phyloP scores from a whole-genome alignment of 2,888 invertebrate genomes.

The Arrhopalites spinosus region DNA sequence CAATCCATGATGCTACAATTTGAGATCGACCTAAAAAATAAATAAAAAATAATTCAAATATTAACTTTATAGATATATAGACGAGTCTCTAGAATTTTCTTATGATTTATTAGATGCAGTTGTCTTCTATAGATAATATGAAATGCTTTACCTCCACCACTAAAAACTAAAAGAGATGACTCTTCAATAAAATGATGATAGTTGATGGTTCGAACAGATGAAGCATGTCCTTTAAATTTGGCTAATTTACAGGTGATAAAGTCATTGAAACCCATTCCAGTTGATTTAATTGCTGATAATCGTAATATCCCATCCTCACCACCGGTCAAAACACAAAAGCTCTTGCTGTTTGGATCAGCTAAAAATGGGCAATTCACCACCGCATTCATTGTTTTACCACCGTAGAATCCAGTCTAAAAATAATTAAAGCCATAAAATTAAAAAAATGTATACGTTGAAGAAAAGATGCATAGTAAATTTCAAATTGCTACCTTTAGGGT shows the following conservation, averaged over 20 bases:
- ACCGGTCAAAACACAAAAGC: slow-evolving; percentile 11
- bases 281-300: not conserved
- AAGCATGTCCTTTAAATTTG: slow-evolving; percentile 14
- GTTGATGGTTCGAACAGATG: slow-evolving; percentile 14
- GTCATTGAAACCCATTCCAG: not conserved
- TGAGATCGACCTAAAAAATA: not conserved
- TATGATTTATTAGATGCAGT: no score
- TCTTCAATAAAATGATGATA: not conserved
- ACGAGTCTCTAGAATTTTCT: no score
- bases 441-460: not conserved
- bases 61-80: no score
- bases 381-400: slow-evolving; percentile 26
- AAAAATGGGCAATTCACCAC: slow-evolving; percentile 1
- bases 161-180: slow-evolving; percentile 7
- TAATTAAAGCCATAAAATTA: not conserved
- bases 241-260: slow-evolving; percentile 8
- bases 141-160: slow-evolving; percentile 23
- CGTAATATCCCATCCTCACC: slow-evolving; percentile 29
- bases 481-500: slow-evolving; percentile 20
- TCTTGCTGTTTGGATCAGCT: not conserved
- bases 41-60: not conserved
- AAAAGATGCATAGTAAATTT: not conserved
- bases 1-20: not conserved
- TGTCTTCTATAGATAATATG: no score
- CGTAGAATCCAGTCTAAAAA: slow-evolving; percentile 18